Base-by-base conservation (phyloP, 2,888 invertebrate genomes). In the Empis stercorea region DNA sequence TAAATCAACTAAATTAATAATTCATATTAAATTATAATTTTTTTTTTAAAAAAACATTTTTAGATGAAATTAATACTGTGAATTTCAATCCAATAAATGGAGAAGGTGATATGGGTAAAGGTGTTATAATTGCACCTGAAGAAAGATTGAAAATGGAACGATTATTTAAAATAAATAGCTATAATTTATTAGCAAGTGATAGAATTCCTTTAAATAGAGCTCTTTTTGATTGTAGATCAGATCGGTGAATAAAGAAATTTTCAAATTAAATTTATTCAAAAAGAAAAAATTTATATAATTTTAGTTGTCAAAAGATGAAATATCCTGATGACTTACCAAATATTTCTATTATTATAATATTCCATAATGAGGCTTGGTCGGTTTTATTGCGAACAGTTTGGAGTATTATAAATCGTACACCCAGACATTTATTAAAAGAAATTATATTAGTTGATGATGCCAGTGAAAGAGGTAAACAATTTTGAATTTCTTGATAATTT, bases 321-420 rank as follows among this genome's bases (percentile, higher is more conserved):
- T 78, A 78, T 55, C 64, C 70, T 49, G 67, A 74, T 50, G 73
- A 75, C 44, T 71, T 96, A 46, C 95, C 95, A 1, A 84, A 78
- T 53, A 89, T 94, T 0, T 87, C 87, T 53, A 79, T 99, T 14
- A 85, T 99, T 45, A 93, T 99, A 54, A 95, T 97, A 2, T 97
- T 97, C 65, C 97, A 99, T 66, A 99, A 99, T 65, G 99, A 99
- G 71, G 97, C 97, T 0, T 97, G 94, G 93, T 95, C 96, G 4
- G 96, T 97, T 0, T 74, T 99, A 11, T 73, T 97, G 58, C 75
- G 99, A 46, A 97, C 96, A 1, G 84, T 97, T 23, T 88, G 91
- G 75, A 95, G 94, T 59, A 92, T 93, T 38, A 84, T 97, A 49
- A 80, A 84, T 62, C 76, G 95, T 55, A 92, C 96, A 2, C 94